A percentile compares a stretch with the other conserved stretches of the same genome.
Evolutionary conservation across 2,797 vertebrate species (phyloP).

Genomic region (Poeciliopsis gracilis): DNA sequence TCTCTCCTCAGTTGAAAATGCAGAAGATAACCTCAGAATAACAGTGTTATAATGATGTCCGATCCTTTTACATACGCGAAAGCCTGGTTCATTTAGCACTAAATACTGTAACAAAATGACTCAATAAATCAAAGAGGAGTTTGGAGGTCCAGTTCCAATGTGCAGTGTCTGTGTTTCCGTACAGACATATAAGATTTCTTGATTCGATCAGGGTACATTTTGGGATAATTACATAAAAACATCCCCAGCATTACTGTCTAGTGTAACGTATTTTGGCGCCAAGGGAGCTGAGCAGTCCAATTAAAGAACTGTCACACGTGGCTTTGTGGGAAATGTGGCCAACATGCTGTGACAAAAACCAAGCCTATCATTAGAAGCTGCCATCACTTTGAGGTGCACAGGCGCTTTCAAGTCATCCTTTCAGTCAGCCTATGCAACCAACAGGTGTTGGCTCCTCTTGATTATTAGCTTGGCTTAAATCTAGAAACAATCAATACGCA

Average conservation of each 20-base stretch:
- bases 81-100: slow-evolving; percentile 51
- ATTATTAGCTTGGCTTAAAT: slow-evolving; percentile 60
- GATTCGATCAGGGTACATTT: slow-evolving; percentile 63
- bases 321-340: slow-evolving; percentile 68
- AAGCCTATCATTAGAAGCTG: slow-evolving; percentile 76
- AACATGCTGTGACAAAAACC: slow-evolving; percentile 63
- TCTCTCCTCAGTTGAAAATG: slow-evolving; percentile 32
- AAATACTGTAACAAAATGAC: slow-evolving; percentile 51
- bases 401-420: slow-evolving; percentile 72
- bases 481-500: slow-evolving; percentile 53
- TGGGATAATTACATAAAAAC: slow-evolving; percentile 68
- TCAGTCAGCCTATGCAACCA: slow-evolving; percentile 54
- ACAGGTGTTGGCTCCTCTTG: slow-evolving; percentile 75
- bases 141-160: slow-evolving; percentile 49
- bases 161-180: slow-evolving; percentile 34
- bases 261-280: slow-evolving; percentile 60
- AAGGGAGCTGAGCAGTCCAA: slow-evolving; percentile 67
- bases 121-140: slow-evolving; percentile 30
- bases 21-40: slow-evolving; percentile 40
- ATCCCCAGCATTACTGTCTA: slow-evolving; percentile 53
- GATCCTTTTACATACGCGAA: slow-evolving; percentile 49
- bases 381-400: slow-evolving; percentile 70
- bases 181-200: slow-evolving; percentile 40
- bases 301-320: slow-evolving; percentile 75
- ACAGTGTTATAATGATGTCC: slow-evolving; percentile 40